These are phyloP conservation scores for Eulithis testata DNA, from an alignment of 2,888 invertebrate genomes.

Conservation along the genomic window DNA sequence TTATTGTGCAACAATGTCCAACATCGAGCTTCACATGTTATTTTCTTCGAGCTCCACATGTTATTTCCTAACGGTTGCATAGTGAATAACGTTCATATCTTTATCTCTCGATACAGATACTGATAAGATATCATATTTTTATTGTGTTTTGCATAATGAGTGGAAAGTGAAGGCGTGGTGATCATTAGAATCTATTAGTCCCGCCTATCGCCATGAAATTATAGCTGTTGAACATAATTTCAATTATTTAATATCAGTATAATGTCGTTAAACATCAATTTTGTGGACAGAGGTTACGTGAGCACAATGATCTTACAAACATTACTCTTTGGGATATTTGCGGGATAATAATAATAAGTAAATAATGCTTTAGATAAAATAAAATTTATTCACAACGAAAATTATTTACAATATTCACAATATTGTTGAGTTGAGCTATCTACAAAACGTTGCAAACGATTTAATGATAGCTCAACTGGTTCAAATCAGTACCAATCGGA, in stretches of 20 bases:
- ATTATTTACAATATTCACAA: too few species aligned
- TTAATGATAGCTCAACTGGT: too few species aligned
- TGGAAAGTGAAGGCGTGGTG: constrained; percentile 46
- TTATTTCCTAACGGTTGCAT: too few species aligned
- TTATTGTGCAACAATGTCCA: too few species aligned
- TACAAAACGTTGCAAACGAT: too few species aligned
- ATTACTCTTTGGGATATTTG: background rate
- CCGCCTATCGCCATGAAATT: constrained; percentile 37
- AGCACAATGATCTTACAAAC: constrained; percentile 8
- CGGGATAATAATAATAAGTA: too few species aligned
- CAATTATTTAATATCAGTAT: constrained; percentile 35
- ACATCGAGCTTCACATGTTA: too few species aligned
- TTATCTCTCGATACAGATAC: constrained; percentile 48
- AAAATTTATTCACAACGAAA: background rate
- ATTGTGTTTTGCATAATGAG: constrained; percentile 61
- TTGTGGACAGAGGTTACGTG: constrained; percentile 23
- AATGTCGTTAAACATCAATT: constrained; percentile 24
- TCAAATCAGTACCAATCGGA: too few species aligned
- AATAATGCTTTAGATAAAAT: too few species aligned
- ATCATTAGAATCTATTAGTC: constrained; percentile 41
- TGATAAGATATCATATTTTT: constrained; percentile 66
- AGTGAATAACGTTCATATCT: too few species aligned
- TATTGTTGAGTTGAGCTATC: too few species aligned
- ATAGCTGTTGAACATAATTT: constrained; percentile 34
- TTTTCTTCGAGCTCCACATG: too few species aligned